Conservation (phyloP, 2,113 vertebrate genomes). For the Colius striatus region DNA sequence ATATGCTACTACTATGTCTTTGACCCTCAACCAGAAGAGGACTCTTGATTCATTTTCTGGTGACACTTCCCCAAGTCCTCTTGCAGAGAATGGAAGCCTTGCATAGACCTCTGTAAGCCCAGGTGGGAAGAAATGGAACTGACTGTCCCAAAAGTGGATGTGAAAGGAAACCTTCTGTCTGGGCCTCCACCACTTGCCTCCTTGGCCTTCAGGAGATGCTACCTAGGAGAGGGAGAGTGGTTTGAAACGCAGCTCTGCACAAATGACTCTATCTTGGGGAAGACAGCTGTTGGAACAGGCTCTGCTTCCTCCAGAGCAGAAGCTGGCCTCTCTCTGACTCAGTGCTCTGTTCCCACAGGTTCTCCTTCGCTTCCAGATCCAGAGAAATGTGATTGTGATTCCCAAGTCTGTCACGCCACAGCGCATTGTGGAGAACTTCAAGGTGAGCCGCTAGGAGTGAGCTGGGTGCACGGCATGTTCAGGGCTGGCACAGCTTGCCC, state of each 20-base stretch:
- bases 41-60: not conserved
- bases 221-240: not conserved
- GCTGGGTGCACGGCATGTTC: not conserved
- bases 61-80: not conserved
- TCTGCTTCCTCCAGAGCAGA: not conserved
- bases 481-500: not conserved
- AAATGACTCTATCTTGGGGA: not conserved
- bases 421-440: conserved; percentile 88
- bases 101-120: not conserved
- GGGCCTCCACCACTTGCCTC: not conserved
- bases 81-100: not conserved
- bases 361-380: conserved; percentile 88
- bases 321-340: not conserved
- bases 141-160: not conserved
- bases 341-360: conserved; percentile 71
- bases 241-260: not conserved
- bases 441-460: conserved; percentile 70
- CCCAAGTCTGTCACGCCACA: conserved; percentile 89
- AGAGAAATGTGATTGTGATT: conserved; percentile 88
- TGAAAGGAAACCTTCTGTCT: not conserved
- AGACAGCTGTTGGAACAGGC: not conserved
- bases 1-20: not conserved
- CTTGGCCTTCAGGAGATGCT: not conserved
- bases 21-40: not conserved
- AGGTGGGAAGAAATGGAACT: not conserved